Percentiles rank a stretch among this genome's conserved stretches.
These are phyloP conservation scores for Porites evermanni DNA, from an alignment of 92 coral and sea anemone species.

Conservation along the genomic window DNA sequence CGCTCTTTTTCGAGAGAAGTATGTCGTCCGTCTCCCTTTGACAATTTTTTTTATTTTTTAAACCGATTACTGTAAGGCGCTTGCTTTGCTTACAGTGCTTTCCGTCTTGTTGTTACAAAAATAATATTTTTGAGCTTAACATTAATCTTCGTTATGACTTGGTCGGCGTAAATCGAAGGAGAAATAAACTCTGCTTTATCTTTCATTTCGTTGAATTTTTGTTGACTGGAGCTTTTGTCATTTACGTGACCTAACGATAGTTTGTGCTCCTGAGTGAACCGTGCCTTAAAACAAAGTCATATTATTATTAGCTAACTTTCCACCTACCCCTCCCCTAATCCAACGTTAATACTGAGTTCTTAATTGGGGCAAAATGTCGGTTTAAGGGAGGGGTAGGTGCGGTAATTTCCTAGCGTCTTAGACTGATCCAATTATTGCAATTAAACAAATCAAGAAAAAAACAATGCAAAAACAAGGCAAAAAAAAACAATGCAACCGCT, in stretches of 20 bases:
- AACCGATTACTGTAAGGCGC: conserved; percentile 9
- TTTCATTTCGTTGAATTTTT: not conserved
- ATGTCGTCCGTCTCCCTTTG: not conserved
- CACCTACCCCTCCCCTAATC: no score
- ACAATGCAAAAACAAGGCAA: no score
- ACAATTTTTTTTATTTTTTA: not conserved
- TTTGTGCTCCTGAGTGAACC: not conserved
- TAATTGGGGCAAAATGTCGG: no score
- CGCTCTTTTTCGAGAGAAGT: not conserved
- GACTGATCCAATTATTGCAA: no score
- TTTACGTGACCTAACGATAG: not conserved
- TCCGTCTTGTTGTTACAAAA: conserved; percentile 1
- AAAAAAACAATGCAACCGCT: no score
- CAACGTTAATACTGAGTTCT: no score
- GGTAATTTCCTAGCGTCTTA: no score
- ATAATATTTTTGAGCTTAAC: not conserved
- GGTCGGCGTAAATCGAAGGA: not conserved
- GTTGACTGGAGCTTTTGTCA: not conserved
- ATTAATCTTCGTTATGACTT: conserved; percentile 4
- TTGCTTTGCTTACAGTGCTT: not conserved
- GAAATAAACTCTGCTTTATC: not conserved
- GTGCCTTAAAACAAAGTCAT: no score
- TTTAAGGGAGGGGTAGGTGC: no score
- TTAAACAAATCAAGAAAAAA: no score
- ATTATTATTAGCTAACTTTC: no score